phyloP scores from a whole-genome alignment of 2,797 vertebrate genomes.

The Hozukius guyotensis region DNA sequence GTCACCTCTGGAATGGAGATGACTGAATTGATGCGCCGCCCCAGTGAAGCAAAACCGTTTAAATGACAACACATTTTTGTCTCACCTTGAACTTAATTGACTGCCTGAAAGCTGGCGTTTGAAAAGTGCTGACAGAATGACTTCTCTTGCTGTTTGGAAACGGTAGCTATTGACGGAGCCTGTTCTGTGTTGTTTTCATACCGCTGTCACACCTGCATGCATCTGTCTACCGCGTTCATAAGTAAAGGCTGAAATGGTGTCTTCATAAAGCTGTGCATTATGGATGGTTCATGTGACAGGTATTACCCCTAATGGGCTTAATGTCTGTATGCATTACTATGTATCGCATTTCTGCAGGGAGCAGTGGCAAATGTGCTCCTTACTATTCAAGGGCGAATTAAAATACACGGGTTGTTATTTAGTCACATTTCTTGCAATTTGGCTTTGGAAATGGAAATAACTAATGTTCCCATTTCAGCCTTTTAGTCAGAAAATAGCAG shows the following conservation, averaged over 20 bases:
- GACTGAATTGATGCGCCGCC: conserved; percentile 70
- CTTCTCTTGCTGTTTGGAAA: conserved; percentile 50
- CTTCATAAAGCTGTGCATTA: conserved; percentile 11
- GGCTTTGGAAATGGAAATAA: neutral
- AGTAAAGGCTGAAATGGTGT: neutral
- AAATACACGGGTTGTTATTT: neutral
- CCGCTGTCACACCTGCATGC: conserved; percentile 32
- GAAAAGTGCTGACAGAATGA: conserved; percentile 77
- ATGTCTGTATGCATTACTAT: conserved; percentile 41
- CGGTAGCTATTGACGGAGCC: conserved; percentile 45
- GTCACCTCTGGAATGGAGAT: conserved; percentile 69
- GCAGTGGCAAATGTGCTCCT: conserved; percentile 18
- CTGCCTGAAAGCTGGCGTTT: conserved; percentile 73
- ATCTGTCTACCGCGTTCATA: conserved; percentile 10
- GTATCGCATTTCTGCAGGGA: conserved; percentile 21
- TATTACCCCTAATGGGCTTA: conserved; percentile 34
- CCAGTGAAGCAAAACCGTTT: conserved; percentile 73
- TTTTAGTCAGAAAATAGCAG: neutral
- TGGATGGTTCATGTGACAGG: conserved; percentile 20
- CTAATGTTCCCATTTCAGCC: neutral
- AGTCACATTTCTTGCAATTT: conserved; percentile 1
- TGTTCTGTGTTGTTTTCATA: conserved; percentile 40
- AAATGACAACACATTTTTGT: conserved; percentile 79
- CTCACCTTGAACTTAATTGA: conserved; percentile 87
- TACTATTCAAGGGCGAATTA: conserved; percentile 3